Evolutionary conservation across 92 coral and sea anemone genomes (phyloP).

Genomic region (Palythoa heliodiscus): DNA sequence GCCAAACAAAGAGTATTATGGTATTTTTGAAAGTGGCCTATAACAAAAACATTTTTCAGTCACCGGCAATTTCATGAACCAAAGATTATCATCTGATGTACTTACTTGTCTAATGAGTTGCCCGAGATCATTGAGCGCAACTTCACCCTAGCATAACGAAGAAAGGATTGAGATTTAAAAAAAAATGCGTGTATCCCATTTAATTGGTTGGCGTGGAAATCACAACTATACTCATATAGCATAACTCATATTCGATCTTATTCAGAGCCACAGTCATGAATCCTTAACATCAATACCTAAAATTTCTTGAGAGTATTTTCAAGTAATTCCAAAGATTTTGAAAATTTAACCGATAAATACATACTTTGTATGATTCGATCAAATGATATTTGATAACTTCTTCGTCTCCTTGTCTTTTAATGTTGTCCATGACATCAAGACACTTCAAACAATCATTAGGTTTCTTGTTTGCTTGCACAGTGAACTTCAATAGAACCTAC

Average conservation of each 20-base stretch:
- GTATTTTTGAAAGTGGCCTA: too few relatives aligned
- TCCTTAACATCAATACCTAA: not conserved
- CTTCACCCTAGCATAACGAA: slow-evolving; percentile 74
- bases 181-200: not conserved
- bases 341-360: slow-evolving; percentile 15
- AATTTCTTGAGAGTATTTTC: not conserved
- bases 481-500: slow-evolving; percentile 91
- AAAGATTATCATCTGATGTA: not conserved
- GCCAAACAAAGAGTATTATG: too few relatives aligned
- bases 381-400: slow-evolving; percentile 67
- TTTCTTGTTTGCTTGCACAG: slow-evolving; percentile 84
- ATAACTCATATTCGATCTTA: too few relatives aligned
- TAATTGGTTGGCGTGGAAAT: not conserved
- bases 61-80: too few relatives aligned
- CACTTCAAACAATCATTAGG: slow-evolving; percentile 69
- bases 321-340: too few relatives aligned
- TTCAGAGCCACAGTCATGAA: not conserved
- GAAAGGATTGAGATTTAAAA: not conserved
- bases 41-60: not conserved
- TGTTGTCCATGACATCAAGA: slow-evolving; percentile 53
- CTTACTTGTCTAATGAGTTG: slow-evolving; percentile 86
- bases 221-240: too few relatives aligned
- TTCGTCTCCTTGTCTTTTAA: slow-evolving; percentile 74
- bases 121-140: slow-evolving; percentile 87
- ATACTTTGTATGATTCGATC: slow-evolving; percentile 80